Evolutionary conservation across 2,888 invertebrate species (phyloP).

Genomic region (Clepsis dumicolana): DNA sequence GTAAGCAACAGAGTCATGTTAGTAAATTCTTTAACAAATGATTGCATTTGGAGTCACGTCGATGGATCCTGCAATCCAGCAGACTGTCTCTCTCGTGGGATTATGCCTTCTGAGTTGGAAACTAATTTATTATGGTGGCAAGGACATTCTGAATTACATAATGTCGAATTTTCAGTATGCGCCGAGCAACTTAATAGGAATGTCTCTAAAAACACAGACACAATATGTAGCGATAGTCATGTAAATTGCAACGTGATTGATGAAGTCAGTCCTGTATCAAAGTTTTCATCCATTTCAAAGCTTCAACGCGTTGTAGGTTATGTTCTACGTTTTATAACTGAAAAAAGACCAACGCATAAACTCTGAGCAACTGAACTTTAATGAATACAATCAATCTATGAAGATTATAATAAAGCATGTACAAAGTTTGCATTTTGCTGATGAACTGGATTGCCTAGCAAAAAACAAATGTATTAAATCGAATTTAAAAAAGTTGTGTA

Average conservation of each 20-base stretch:
- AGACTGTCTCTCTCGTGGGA: too few relatives aligned
- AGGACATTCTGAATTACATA: neutral
- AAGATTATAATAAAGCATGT: too few relatives aligned
- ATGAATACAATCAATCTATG: too few relatives aligned
- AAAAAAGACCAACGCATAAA: too few relatives aligned
- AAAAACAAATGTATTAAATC: slow-evolving; percentile 15
- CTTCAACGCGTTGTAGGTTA: slow-evolving; percentile 17
- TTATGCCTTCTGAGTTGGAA: slow-evolving; percentile 6
- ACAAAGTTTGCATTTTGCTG: too few relatives aligned
- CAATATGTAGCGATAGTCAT: neutral
- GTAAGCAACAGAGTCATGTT: neutral
- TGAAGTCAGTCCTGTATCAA: slow-evolving; percentile 9
- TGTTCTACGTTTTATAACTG: neutral
- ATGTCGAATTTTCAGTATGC: too few relatives aligned
- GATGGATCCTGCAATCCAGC: slow-evolving; percentile 4
- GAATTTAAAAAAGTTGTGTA: too few relatives aligned
- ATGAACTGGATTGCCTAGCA: neutral
- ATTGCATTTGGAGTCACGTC: neutral
- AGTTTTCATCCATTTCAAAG: slow-evolving; percentile 17
- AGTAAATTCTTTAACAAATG: neutral
- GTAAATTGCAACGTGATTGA: slow-evolving; percentile 10
- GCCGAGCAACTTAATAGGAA: too few relatives aligned
- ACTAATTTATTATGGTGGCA: slow-evolving; percentile 6
- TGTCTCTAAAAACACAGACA: neutral
- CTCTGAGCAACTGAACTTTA: too few relatives aligned